Evolutionary conservation across 2,888 invertebrate genomes (phyloP), one percentile per base, ranked within the genome.

Genomic region (Hololepta plana): DNA sequence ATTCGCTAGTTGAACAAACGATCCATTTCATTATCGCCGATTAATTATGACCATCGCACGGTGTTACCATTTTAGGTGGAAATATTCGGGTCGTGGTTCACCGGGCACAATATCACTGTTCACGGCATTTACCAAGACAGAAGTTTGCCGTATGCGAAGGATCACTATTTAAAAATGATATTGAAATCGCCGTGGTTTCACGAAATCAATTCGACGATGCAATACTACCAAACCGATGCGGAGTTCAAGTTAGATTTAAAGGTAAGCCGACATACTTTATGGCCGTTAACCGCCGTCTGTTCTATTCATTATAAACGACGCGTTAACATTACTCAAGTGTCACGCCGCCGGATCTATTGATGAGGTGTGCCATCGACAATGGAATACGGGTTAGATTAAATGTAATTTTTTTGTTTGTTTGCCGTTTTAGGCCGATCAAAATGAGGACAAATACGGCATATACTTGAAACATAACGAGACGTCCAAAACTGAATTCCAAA

Each of bases 71-170:
- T 14, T 13, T 20, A 77, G 77, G 57, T 81, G 13, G 72, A 75
- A 39, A 60, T 79, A 19, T 60, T 62, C 14, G 80, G 77, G 0
- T 63, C 74, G 0, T 84, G 82, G 82, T 82, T 84, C 46, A 80
- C 77, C 23, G 80, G 79, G 2, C 68, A 72, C 34, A 72, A 68
- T 34, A 60, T 77, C 34, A 67, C 68, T 21, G 57, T 72, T 2
- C 67, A 68, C 35, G 82, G 80, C 1, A 59, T 69, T 2, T 84
- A 82, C 46, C 69, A 72, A 37, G 81, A 84, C 47, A 67, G 67
- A 39, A 80, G 79, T 1, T 66, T 69, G 3, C 57, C 66, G 0
- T 62, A 66, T 11, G 51, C 66, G 33, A 65, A 68, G 10, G 68
- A 69, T 20, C 64, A 67, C 25, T 47, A 81, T 28, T 31, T 49